phyloP scores from a whole-genome alignment of 2,797 vertebrate species.

The Sandelia bainsii region DNA sequence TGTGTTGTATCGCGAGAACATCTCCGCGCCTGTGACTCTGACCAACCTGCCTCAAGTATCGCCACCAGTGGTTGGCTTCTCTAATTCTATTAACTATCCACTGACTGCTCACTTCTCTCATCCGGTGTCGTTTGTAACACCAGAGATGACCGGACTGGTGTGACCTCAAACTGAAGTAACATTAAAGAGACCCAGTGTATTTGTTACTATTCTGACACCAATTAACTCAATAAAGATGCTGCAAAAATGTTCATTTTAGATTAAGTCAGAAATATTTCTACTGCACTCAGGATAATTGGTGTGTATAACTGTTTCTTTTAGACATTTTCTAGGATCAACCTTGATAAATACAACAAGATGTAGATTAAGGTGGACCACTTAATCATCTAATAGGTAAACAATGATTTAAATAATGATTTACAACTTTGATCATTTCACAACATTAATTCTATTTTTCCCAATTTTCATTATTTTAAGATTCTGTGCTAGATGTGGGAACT shows the following conservation, averaged over 20 bases:
- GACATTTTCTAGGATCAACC: not conserved
- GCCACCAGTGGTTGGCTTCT: constrained; percentile 55
- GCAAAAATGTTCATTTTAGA: constrained; percentile 6
- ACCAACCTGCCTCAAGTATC: constrained; percentile 80
- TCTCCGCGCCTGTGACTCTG: constrained; percentile 74
- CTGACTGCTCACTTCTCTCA: constrained; percentile 83
- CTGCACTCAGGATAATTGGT: not conserved
- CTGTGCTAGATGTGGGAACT: constrained; percentile 1
- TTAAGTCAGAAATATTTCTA: not conserved
- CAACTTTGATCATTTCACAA: not conserved
- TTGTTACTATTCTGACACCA: constrained; percentile 28
- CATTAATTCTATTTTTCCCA: not conserved
- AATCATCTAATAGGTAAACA: not conserved
- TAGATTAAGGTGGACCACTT: not conserved
- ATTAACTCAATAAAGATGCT: constrained; percentile 27
- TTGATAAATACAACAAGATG: constrained; percentile 6
- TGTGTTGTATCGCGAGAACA: constrained; percentile 89
- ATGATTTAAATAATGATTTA: too few species aligned
- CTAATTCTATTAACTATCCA: constrained; percentile 82
- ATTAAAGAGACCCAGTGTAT: not conserved
- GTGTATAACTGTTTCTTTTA: constrained; percentile 1
- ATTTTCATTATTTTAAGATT: constrained; percentile 1
- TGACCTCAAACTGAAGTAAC: constrained; percentile 67
- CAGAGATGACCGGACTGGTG: constrained; percentile 90
- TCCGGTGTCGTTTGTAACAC: constrained; percentile 86